Evolutionary conservation across 2,797 vertebrate genomes (phyloP), one percentile per base, ranked within the genome.

Genomic region (Melanotaenia parkinsoni): DNA sequence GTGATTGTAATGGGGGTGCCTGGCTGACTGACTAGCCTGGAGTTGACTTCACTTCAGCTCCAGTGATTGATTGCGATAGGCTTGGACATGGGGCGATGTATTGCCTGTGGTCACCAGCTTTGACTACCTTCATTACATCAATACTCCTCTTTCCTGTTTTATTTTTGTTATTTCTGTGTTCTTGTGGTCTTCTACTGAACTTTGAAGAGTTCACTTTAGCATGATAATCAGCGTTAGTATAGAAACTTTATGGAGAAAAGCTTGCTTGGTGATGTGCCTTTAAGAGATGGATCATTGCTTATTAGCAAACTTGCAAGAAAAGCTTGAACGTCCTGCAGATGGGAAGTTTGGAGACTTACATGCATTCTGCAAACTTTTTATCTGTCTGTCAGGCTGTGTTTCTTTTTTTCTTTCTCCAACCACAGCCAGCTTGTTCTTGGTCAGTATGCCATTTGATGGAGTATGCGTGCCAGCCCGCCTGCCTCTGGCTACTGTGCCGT

Each of bases 21-120:
- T 71, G 72, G 80, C 85, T 82, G 90, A 84, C 86, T 86, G 89
- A 86, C 86, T 92, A 67, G 90, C 92, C 92, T 70, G 86, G 83
- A 90, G 89, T 89, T 85, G 88, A 91, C 88, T 90, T 93, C 90
- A 93, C 89, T 91, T 94, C 91, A 88, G 84, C 78, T 92, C 86
- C 80, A 60, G 90, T 93, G 93, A 94, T 94, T 92, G 92, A 94
- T 90, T 91, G 83, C 88, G 88, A 94, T 76, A 43, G 83, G 89
- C 80, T 88, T 83, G 85, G 88, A 94, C 93, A 82, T 78, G 82
- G 62, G 77, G 84, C 92, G 78, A 88, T 91, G 92, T 92, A 70
- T 92, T 76, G 89, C 81, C 93, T 90, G 72, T 89, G 94, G 94
- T 92, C 94, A 94, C 93, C 93, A 95, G 95, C 95, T 96, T 91